A percentile compares a stretch with the other conserved stretches of the same genome.
phyloP scores from a whole-genome alignment of 2,113 vertebrate species.

The Monopterus albus region DNA sequence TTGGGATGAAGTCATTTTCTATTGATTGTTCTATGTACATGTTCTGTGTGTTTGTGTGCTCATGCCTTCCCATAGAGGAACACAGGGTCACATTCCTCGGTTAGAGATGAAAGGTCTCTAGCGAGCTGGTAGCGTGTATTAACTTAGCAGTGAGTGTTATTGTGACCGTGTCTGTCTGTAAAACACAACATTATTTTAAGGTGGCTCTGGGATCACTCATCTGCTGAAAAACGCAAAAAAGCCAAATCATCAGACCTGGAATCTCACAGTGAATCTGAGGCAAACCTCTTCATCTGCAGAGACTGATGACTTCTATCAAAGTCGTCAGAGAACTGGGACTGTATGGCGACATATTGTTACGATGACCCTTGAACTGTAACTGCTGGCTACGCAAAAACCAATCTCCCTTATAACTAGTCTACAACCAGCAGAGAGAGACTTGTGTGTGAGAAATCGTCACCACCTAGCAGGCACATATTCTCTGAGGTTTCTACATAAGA shows the following conservation, averaged over 20 bases:
- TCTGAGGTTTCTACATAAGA: constrained; percentile 27
- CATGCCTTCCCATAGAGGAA: constrained; percentile 73
- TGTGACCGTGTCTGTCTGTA: constrained; percentile 66
- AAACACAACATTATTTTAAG: constrained; percentile 46
- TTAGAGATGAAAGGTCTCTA: constrained; percentile 51
- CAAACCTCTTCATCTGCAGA: constrained; percentile 29
- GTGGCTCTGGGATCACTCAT: constrained; percentile 55
- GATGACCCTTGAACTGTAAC: constrained; percentile 14
- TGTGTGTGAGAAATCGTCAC: constrained; percentile 38
- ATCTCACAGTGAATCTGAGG: constrained; percentile 27
- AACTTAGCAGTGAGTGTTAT: constrained; percentile 68
- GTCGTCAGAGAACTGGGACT: constrained; percentile 18
- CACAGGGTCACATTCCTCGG: constrained; percentile 76
- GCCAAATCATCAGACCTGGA: constrained; percentile 19
- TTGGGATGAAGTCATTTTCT: constrained; percentile 73
- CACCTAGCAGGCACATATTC: constrained; percentile 31
- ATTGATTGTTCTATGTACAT: constrained; percentile 76
- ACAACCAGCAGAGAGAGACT: constrained; percentile 49
- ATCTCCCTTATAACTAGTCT: constrained; percentile 30
- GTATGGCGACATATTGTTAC: background rate
- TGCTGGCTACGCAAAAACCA: constrained; percentile 33
- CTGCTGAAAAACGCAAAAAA: constrained; percentile 11
- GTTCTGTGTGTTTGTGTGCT: constrained; percentile 75
- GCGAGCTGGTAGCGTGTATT: constrained; percentile 62
- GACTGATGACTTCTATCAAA: constrained; percentile 29